These are phyloP conservation scores for Cyprinodon variegatus DNA, from an alignment of 2,113 vertebrate genomes.

Conservation along the genomic window DNA sequence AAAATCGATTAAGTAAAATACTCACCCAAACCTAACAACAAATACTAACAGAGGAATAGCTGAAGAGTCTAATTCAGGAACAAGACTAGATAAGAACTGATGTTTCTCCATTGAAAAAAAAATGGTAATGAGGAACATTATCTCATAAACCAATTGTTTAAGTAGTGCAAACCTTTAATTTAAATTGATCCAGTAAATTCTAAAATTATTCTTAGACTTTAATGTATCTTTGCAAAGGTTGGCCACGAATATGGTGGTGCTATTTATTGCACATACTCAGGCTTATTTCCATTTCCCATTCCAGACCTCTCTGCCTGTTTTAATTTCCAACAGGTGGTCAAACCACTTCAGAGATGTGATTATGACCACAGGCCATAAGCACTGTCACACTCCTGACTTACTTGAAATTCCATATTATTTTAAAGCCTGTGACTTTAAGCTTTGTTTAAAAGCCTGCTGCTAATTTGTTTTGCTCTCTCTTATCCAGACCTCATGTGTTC, in stretches of 20 bases:
- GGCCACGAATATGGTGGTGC: neutral
- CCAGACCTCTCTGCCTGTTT: conserved; percentile 1
- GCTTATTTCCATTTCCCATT: conserved; percentile 15
- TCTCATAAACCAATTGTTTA: neutral
- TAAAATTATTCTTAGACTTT: neutral
- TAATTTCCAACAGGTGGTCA: conserved; percentile 63
- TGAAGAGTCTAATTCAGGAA: neutral
- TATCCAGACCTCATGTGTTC: neutral
- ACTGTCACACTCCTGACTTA: conserved; percentile 1
- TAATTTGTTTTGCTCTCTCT: conserved; percentile 9
- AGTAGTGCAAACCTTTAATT: neutral
- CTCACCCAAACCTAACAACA: neutral
- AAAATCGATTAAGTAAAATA: too few species aligned
- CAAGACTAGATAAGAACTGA: neutral
- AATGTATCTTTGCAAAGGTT: neutral
- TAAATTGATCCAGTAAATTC: neutral
- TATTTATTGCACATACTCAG: neutral
- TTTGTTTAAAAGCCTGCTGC: neutral
- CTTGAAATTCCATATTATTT: conserved; percentile 21
- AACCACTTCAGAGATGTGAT: conserved; percentile 52
- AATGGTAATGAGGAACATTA: neutral
- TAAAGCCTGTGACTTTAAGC: conserved; percentile 5
- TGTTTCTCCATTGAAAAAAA: neutral
- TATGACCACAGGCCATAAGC: conserved; percentile 32
- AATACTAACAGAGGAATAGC: neutral